These are phyloP conservation scores for Lordiphosa andalusiaca DNA, from an alignment of 2,888 invertebrate species.

Conservation along the genomic window DNA sequence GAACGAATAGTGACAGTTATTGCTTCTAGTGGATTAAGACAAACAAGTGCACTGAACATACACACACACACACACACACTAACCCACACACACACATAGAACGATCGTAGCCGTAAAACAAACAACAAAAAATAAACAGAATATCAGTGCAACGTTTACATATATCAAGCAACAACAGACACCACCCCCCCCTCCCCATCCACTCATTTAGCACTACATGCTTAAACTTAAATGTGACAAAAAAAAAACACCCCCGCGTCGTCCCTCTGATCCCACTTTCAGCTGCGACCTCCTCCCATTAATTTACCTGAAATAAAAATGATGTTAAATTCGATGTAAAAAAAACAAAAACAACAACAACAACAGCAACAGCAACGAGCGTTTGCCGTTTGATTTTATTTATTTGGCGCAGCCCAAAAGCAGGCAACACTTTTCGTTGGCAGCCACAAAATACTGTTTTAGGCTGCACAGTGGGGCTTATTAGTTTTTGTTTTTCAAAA, in stretches of 20 bases:
- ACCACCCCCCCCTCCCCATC: conserved; percentile 39
- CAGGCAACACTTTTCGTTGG: too few species aligned
- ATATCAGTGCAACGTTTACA: conserved; percentile 66
- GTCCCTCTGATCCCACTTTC: conserved; percentile 14
- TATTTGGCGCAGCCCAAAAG: neutral
- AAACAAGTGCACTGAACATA: conserved; percentile 6
- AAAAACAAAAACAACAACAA: conserved; percentile 32
- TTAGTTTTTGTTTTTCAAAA: too few species aligned
- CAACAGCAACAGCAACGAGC: neutral
- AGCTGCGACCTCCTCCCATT: conserved; percentile 44
- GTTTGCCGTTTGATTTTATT: conserved; percentile 2
- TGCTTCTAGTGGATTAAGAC: conserved; percentile 22
- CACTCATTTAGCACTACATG: conserved; percentile 65
- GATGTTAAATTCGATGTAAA: conserved; percentile 67
- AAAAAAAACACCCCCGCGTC: conserved; percentile 9
- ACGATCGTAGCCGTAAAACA: conserved; percentile 32
- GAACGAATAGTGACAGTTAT: conserved; percentile 27
- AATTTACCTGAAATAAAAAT: conserved; percentile 64
- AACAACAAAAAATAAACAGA: conserved; percentile 2
- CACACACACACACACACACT: conserved; percentile 5
- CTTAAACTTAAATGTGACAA: conserved; percentile 62
- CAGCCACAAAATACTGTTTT: too few species aligned
- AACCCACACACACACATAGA: conserved; percentile 26
- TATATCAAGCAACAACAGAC: conserved; percentile 38
- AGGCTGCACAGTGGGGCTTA: too few species aligned